These are phyloP conservation scores for Melopsittacus undulatus DNA, from an alignment of 2,797 vertebrate species.

Conservation along the genomic window DNA sequence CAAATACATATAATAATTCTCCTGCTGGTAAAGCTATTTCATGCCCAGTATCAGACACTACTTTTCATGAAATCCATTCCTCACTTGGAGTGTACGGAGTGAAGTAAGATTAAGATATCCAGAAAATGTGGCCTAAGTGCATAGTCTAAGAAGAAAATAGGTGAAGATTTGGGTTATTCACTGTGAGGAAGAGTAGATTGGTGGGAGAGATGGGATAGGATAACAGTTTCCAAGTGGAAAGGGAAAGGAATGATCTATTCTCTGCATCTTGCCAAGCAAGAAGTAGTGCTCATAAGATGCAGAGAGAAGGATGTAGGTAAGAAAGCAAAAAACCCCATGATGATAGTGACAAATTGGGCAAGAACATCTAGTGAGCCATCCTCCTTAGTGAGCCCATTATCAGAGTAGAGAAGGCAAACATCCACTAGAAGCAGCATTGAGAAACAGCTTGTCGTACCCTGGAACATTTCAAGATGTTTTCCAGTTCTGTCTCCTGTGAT, in stretches of 20 bases:
- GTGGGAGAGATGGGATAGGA: background rate
- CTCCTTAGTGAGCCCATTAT: background rate
- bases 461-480: background rate
- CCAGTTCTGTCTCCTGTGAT: background rate
- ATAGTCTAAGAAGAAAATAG: background rate
- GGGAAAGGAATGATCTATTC: background rate
- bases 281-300: background rate
- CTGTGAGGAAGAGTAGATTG: background rate
- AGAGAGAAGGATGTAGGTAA: background rate
- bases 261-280: background rate
- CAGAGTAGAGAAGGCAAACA: background rate
- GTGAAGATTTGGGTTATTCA: background rate
- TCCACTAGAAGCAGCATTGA: accelerated
- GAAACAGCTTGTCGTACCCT: background rate
- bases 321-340: background rate
- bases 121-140: background rate
- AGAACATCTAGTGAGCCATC: background rate
- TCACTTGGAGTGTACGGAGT: background rate
- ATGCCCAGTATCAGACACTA: background rate
- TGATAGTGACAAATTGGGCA: background rate
- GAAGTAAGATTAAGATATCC: background rate
- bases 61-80: background rate
- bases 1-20: background rate
- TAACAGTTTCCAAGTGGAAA: background rate
- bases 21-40: background rate